Percentiles rank a stretch among this genome's conserved stretches.
Conservation (phyloP, 2,888 invertebrate genomes). For the Lasioglossum malachurum region DNA sequence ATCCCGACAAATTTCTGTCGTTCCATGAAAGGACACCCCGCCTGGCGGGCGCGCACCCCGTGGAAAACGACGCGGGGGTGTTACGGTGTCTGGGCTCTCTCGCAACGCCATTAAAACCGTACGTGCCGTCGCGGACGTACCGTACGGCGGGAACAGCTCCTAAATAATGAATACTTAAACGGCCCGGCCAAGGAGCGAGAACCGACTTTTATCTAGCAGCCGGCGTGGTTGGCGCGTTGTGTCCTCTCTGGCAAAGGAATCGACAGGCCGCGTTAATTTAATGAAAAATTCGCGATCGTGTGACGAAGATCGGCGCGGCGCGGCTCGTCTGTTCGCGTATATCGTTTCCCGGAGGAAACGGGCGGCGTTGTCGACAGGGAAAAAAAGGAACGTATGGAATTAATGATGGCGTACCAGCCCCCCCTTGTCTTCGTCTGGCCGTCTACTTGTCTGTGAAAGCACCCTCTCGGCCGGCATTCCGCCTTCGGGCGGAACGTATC, state of each 20-base stretch:
- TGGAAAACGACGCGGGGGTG: neutral
- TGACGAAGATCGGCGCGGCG: slow-evolving; percentile 17
- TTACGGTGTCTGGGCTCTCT: slow-evolving; percentile 8
- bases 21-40: neutral
- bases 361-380: slow-evolving; percentile 15
- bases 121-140: slow-evolving; percentile 44
- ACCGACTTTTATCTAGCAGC: slow-evolving; percentile 39
- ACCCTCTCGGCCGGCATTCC: slow-evolving; percentile 38
- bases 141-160: slow-evolving; percentile 19
- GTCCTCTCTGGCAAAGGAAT: slow-evolving; percentile 59
- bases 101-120: slow-evolving; percentile 46
- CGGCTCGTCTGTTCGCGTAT: neutral
- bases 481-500: slow-evolving; percentile 63
- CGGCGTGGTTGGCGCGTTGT: neutral
- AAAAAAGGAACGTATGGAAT: slow-evolving; percentile 57
- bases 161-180: slow-evolving; percentile 56
- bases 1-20: neutral
- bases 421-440: slow-evolving; percentile 38
- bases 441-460: slow-evolving; percentile 31
- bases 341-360: slow-evolving; percentile 18
- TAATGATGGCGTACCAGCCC: slow-evolving; percentile 55
- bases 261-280: slow-evolving; percentile 74
- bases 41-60: neutral
- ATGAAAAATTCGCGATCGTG: slow-evolving; percentile 67
- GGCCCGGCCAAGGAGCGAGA: slow-evolving; percentile 12